These are phyloP conservation scores for Henricia sp. DNA, from an alignment of 53 echinoderm and acorn worm genomes.

Conservation along the genomic window DNA sequence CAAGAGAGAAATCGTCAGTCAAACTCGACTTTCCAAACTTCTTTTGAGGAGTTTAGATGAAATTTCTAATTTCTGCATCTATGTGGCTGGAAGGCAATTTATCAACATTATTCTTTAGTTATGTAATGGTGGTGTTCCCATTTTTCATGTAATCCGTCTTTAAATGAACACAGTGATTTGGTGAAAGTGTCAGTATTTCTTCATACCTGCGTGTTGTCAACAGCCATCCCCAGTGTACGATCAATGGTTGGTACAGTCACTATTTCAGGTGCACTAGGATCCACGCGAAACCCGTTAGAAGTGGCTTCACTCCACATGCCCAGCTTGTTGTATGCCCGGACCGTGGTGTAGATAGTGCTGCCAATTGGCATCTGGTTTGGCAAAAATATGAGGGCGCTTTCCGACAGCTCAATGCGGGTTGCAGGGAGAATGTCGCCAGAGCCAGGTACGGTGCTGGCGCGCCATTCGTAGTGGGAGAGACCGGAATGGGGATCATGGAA, in stretches of 20 bases:
- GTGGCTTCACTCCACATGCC: conserved; percentile 58
- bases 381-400: conserved; percentile 41
- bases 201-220: conserved; percentile 46
- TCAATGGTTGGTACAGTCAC: conserved; percentile 1
- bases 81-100: too few relatives aligned
- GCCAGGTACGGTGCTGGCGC: conserved; percentile 58
- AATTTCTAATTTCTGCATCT: not conserved
- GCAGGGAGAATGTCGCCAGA: conserved; percentile 47
- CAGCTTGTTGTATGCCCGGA: conserved; percentile 56
- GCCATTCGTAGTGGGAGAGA: conserved; percentile 71
- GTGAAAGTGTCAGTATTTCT: not conserved
- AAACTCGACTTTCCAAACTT: too few relatives aligned
- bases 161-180: not conserved
- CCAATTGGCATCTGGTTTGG: conserved; percentile 19
- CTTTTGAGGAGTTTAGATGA: not conserved
- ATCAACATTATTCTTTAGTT: not conserved
- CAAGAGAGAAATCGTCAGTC: too few relatives aligned
- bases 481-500: conserved; percentile 68
- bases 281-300: conserved; percentile 66
- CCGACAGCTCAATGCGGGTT: conserved; percentile 44
- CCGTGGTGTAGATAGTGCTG: conserved; percentile 54
- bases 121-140: not conserved
- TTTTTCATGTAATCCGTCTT: not conserved
- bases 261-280: conserved; percentile 45
- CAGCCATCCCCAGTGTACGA: conserved; percentile 1